These are phyloP conservation scores for Tauraco erythrolophus DNA, from an alignment of 2,113 vertebrate genomes.

Conservation along the genomic window DNA sequence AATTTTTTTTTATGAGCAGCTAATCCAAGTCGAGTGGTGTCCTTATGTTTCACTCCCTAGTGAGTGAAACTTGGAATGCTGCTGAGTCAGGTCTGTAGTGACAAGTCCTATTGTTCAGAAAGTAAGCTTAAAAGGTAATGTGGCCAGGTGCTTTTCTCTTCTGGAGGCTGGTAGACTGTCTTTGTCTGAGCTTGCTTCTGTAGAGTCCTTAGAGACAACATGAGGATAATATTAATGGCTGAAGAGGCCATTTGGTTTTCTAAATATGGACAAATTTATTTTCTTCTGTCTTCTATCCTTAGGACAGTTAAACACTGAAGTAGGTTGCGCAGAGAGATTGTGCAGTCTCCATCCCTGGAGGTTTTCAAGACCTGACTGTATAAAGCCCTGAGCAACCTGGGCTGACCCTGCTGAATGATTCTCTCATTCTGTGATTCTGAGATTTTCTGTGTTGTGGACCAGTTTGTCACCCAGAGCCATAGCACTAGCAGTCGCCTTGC, in stretches of 20 bases:
- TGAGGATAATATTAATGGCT: neutral
- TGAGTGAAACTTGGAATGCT: neutral
- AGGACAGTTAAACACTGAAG: neutral
- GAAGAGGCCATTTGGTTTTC: neutral
- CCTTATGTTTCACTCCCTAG: neutral
- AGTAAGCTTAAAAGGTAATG: neutral
- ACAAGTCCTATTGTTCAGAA: neutral
- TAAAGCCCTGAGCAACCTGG: neutral
- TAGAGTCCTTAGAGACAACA: neutral
- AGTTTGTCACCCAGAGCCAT: neutral
- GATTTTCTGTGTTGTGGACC: neutral
- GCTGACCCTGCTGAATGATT: neutral
- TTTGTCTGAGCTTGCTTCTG: neutral
- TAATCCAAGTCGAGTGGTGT: neutral
- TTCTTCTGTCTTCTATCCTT: neutral
- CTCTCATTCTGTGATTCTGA: neutral
- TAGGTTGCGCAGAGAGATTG: neutral
- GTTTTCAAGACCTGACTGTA: neutral
- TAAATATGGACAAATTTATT: neutral
- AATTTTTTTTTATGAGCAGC: neutral
- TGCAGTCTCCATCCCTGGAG: neutral
- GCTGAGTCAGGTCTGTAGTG: neutral
- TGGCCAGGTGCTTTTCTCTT: neutral
- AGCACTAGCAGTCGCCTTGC: neutral
- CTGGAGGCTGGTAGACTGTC: neutral